Base-by-base conservation (phyloP, 2,113 vertebrate species). In the Pleuronectes platessa region DNA sequence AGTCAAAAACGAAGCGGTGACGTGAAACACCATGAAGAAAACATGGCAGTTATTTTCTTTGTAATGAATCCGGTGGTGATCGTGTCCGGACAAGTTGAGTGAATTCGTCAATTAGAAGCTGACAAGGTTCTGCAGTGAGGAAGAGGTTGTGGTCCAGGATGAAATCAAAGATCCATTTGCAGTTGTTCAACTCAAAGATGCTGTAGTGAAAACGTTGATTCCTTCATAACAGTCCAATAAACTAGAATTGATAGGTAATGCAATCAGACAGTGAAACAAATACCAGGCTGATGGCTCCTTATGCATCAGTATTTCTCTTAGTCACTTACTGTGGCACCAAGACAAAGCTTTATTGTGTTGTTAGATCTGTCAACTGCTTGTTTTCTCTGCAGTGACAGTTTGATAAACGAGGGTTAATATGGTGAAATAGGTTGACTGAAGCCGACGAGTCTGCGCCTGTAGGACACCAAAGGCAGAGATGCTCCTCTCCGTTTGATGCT, bases 401-500 rank as follows among this genome's bases (percentile, higher is more conserved):
- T 86, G 83, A 89, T 89, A 80, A 88, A 90, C 63, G 75, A 88
- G 86, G 80, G 64, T 79, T 88, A 86, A 89, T 89, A 61, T 86
- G 82, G 37, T 74, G 81, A 82, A 88, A 89, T 79, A 47, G 75
- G 65, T 61, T 37, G 71, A 85, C 76, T 70, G 59, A 78, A 76
- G 81, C 75, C 13, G 78, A 66, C 89, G 86, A 74, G 88, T 89
- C 84, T 73, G 35, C 81, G 82, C 89, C 84, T 58, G 89, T 59
- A 74, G 24, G 2, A 23, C 27, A 58, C 51, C 63, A 71, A 68
- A 72, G 76, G 81, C 40, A 78, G 74, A 86, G 73, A 83, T 42
- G 5, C 78, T 70, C 14, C 68, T 58, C 42, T 83, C 49, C 14
- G 74, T 87, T 90, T 89, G 73, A 83, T 42, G 5, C 78, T 70